A percentile compares a stretch with the other conserved stretches of the same genome.
Conservation (phyloP, 1,140 invertebrate genomes). For the Lanistes nyassanus region DNA sequence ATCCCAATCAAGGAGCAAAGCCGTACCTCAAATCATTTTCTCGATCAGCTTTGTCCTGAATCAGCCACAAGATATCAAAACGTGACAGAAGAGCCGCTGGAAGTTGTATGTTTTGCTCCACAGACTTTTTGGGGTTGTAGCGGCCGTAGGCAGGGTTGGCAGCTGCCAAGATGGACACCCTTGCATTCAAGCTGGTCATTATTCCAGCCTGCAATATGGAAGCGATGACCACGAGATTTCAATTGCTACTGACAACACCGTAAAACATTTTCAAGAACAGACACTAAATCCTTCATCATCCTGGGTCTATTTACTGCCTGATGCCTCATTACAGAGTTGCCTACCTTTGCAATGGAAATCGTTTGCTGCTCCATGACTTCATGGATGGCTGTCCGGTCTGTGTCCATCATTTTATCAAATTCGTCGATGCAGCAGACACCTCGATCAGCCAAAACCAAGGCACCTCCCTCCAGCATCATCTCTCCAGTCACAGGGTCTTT, state of each 20-base stretch:
- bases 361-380: constrained; percentile 99
- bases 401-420: constrained; percentile 99
- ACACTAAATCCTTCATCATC: too few species aligned
- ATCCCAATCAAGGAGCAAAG: neutral
- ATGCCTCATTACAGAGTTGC: neutral
- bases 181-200: constrained; percentile 96
- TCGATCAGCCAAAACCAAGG: constrained; percentile 96
- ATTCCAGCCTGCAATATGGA: constrained; percentile 84
- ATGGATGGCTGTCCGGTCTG: constrained; percentile 96
- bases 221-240: too few species aligned
- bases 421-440: constrained; percentile 99
- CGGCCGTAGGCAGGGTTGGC: constrained; percentile 97
- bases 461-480: constrained; percentile 97
- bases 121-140: constrained; percentile 93
- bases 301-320: neutral
- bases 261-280: too few species aligned
- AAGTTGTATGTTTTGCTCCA: constrained; percentile 98
- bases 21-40: constrained; percentile 87
- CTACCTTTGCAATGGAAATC: constrained; percentile 97
- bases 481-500: constrained; percentile 98
- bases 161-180: constrained; percentile 96
- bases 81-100: constrained; percentile 97
- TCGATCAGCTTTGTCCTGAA: constrained; percentile 92
- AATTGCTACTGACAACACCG: too few species aligned
- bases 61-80: constrained; percentile 98